phyloP scores from a whole-genome alignment of 1,140 invertebrate genomes.

The Drosophila novamexicana region DNA sequence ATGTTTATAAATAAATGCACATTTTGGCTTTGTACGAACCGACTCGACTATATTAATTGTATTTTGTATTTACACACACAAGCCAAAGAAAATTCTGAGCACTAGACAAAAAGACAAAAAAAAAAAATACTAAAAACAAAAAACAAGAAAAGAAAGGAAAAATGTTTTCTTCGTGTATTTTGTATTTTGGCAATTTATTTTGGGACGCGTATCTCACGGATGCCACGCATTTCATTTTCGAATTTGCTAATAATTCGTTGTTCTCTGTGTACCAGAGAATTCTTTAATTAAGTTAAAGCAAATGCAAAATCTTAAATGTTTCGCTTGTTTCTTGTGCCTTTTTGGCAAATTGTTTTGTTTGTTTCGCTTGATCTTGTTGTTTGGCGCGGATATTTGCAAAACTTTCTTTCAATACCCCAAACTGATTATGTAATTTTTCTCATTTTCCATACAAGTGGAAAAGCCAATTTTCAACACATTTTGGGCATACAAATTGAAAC shows the following conservation, averaged over 20 bases:
- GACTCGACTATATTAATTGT: constrained; percentile 64
- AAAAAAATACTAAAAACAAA: too few species aligned
- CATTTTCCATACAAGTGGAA: constrained; percentile 45
- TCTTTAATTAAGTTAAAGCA: constrained; percentile 25
- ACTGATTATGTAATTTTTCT: constrained; percentile 56
- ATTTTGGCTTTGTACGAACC: constrained; percentile 33
- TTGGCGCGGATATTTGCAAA: constrained; percentile 36
- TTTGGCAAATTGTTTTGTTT: constrained; percentile 53
- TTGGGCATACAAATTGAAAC: constrained; percentile 64
- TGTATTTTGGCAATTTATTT: constrained; percentile 67
- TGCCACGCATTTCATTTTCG: constrained; percentile 57
- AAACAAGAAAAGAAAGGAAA: constrained; percentile 30
- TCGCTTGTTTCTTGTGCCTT: constrained; percentile 30
- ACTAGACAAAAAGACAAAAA: constrained; percentile 42
- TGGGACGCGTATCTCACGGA: constrained; percentile 59
- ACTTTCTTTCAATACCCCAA: constrained; percentile 1
- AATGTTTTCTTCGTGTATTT: constrained; percentile 19
- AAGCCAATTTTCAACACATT: constrained; percentile 65
- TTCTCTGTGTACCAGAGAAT: constrained; percentile 43
- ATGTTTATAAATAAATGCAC: constrained; percentile 78
- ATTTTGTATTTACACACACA: constrained; percentile 25
- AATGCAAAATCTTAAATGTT: constrained; percentile 7
- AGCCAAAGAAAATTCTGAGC: background rate
- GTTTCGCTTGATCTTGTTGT: constrained; percentile 37
- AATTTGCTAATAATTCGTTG: constrained; percentile 72